phyloP scores from a whole-genome alignment of 2,888 invertebrate genomes.

The Odontothrips loti region DNA sequence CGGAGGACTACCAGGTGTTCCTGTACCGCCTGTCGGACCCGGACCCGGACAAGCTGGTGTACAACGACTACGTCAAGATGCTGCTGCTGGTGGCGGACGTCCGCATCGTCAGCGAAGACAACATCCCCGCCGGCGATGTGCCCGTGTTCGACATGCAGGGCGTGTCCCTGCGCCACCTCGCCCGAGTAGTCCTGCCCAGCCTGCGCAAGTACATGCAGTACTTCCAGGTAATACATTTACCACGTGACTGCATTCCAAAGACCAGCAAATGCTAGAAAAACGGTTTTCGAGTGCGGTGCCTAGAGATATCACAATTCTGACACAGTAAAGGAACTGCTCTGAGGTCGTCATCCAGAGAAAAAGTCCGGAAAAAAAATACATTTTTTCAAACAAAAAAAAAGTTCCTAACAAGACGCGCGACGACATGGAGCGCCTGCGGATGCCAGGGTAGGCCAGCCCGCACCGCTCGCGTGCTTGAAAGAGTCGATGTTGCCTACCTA shows the following conservation, averaged over 20 bases:
- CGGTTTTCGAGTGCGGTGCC: no score
- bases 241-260: background rate
- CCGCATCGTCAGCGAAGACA: slow-evolving; percentile 55
- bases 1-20: slow-evolving; percentile 63
- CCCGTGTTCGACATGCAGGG: slow-evolving; percentile 68
- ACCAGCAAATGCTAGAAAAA: no score
- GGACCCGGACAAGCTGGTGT: slow-evolving; percentile 61
- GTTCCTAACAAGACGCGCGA: no score
- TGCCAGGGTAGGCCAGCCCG: no score
- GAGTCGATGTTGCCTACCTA: no score
- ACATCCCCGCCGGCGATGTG: slow-evolving; percentile 62
- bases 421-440: no score
- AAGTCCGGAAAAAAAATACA: no score
- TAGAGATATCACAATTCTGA: no score
- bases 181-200: slow-evolving; percentile 59
- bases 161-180: slow-evolving; percentile 59
- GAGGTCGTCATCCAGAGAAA: no score
- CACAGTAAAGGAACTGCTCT: no score
- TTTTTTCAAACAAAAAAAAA: no score
- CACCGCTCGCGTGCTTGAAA: no score
- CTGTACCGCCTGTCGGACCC: slow-evolving; percentile 60
- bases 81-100: slow-evolving; percentile 71
- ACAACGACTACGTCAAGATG: slow-evolving; percentile 61
- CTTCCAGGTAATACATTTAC: slow-evolving; percentile 53
- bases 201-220: slow-evolving; percentile 67